Base-by-base conservation (phyloP, 2,113 vertebrate species). In the Meriones unguiculatus region DNA sequence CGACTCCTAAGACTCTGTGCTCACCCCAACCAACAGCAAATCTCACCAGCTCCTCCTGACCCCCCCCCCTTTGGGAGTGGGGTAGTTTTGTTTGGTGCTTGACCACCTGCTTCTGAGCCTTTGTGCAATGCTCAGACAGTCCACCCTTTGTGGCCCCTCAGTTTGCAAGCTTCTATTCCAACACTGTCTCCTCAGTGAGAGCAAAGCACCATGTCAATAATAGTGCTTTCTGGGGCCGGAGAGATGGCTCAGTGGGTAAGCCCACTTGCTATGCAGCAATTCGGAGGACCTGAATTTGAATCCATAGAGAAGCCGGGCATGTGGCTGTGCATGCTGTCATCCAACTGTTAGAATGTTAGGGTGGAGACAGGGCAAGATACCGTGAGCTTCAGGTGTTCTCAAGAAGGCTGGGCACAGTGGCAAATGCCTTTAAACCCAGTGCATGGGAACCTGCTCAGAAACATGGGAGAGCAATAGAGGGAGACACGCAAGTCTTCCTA, bases 151-250 rank as follows among this genome's bases (percentile, higher is more conserved):
- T n/a, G 2, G 25, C 0, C 0, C 77, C 75, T 67, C 35, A 24
- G 1, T 65, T 30, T 41, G 46, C 12, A 80, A 46, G 30, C n/a
- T 78, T 89, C 38, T 24, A 67, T 46, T 18, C n/a, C 50, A 15
- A 46, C 59, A 54, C 28, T 32, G 50, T 59, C n/a, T 52, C 57
- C 89, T 59, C 38, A 25, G 54, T 0, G 24, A 75, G 25, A 32
- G 41, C n/a, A 28, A 73, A 46, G 2, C 13, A 9, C 0, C 3
- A 5, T 10, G 9, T 2, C 3, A 2, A 1, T 30, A 17, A 65
- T 5, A 8, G n/a, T 1, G 5, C 67, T 24, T 70, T n/a, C 24
- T 11, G 17, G 82, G 84, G 41, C 18, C 69, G 46, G 65, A 22
- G 65, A 87, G 46, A 25, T 52, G 65, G 85, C 46, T 14, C 65